phyloP scores from a whole-genome alignment of 37 sponge, comb jelly and placozoan species.

The Cliona cf. orientalis region DNA sequence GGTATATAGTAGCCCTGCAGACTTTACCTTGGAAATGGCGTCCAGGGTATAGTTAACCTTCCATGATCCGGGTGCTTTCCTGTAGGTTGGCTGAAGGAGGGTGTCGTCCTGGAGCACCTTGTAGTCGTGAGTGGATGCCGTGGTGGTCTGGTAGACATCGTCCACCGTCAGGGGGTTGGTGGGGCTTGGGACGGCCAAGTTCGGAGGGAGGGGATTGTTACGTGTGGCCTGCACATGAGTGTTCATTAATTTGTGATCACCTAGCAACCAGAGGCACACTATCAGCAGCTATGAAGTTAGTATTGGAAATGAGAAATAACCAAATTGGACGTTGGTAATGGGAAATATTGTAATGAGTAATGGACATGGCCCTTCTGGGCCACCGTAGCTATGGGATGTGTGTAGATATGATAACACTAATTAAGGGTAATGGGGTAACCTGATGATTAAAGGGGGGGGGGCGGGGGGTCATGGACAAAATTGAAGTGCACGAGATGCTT shows the following conservation, averaged over 20 bases:
- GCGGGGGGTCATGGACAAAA: too few species aligned
- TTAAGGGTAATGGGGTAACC: too few species aligned
- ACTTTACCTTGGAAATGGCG: slow-evolving; percentile 40
- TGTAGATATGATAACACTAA: too few species aligned
- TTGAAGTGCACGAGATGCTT: too few species aligned
- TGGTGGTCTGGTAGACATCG: slow-evolving; percentile 63
- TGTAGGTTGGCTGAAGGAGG: slow-evolving; percentile 34
- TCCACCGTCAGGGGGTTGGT: slow-evolving; percentile 7
- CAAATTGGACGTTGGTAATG: too few species aligned
- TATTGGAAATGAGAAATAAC: too few species aligned
- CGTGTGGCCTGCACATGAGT: slow-evolving; percentile 18
- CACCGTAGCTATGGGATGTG: too few species aligned
- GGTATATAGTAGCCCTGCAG: background rate
- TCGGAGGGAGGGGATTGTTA: slow-evolving; percentile 33
- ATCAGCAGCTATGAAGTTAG: too few species aligned
- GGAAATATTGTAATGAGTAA: too few species aligned
- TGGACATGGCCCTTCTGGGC: too few species aligned
- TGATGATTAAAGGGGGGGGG: too few species aligned
- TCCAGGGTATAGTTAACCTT: slow-evolving; percentile 64
- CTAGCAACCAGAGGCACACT: background rate
- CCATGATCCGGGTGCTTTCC: slow-evolving; percentile 64
- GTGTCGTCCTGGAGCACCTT: background rate
- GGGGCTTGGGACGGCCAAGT: slow-evolving; percentile 3
- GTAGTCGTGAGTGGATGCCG: slow-evolving; percentile 43
- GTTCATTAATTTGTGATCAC: background rate